Base-by-base conservation (phyloP, 2,113 vertebrate genomes). In the Noctilio leporinus region DNA sequence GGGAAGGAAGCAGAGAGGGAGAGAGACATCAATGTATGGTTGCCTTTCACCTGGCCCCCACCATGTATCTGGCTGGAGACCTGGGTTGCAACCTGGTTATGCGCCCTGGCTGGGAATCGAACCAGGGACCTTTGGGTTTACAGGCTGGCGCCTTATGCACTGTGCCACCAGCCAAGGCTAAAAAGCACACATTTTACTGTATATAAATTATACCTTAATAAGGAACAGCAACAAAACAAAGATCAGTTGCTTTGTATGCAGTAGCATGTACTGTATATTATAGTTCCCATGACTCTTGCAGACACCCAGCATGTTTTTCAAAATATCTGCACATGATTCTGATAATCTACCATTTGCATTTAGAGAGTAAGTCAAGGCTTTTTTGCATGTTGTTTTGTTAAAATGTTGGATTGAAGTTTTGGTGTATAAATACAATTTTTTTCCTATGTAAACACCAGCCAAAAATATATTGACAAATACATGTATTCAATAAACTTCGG, bases 391-490 rank as follows among this genome's bases (percentile, higher is more conserved):
- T 90, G 67, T 86, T 97, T 86, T 40, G 69, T 84, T 95, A 92
- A 96, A 96, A 86, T 81, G 84, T 76, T 93, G 83, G 93, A 43
- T 38, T 84, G 80, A 94, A 83, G 86, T 65, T 96, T 89, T 65
- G 57, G 47, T 47, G 72, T 69, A 67, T 75, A 97, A 95, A 92
- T 95, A 92, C 16, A 33, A 49, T 89, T 65, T 89, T 89, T 85
- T 85, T 59, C 40, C 84, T 87, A n/a, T 49, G 47, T 94, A 93
- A 96, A 93, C 70, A 88, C 70, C 57, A 89, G 83, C 83, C 83
- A 89, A 96, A 97, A 96, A 72, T 84, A 90, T 91, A 95, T 77
- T 87, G 96, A 91, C 35, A 93, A 87, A 94, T 84, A 85, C 16
- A 43, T 89, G 67, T 78, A 65, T 84, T 96, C 84, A 87, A 81